Evolutionary conservation across 2,797 vertebrate genomes (phyloP).

Genomic region (Mus minutoides): DNA sequence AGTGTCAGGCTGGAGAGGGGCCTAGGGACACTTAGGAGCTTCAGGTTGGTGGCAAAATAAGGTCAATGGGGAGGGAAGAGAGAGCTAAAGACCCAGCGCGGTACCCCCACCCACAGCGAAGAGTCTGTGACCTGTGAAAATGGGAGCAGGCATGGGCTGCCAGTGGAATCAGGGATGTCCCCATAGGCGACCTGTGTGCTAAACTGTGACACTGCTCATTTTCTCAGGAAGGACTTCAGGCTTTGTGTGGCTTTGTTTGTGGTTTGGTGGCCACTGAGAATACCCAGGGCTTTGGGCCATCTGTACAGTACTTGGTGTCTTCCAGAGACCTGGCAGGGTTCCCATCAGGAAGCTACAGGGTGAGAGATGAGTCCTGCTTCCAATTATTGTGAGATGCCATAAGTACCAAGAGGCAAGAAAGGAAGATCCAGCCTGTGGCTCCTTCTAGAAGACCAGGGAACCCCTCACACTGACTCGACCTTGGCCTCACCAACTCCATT

Average conservation of each 20-base stretch:
- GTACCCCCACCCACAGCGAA: no score
- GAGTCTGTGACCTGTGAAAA: background rate
- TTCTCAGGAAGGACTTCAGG: rapidly evolving
- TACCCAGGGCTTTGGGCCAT: rapidly evolving
- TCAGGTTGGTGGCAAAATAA: background rate
- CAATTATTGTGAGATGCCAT: background rate
- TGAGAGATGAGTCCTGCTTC: background rate
- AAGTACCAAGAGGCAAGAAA: background rate
- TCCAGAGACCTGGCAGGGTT: background rate
- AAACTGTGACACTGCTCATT: rapidly evolving
- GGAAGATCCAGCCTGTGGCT: background rate
- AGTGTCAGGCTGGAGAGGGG: background rate
- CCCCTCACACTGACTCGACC: background rate
- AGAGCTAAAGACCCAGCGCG: background rate
- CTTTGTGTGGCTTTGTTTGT: background rate
- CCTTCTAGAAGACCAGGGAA: background rate
- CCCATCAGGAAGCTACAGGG: background rate
- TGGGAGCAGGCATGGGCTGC: no score
- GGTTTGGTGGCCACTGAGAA: rapidly evolving
- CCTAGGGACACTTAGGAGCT: background rate
- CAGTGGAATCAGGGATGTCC: background rate
- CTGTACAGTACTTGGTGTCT: rapidly evolving
- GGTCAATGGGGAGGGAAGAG: background rate
- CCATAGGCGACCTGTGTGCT: no score
- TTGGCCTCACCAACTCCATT: background rate